A percentile compares a stretch with the other conserved stretches of the same genome.
Conservation (phyloP, 2,888 invertebrate species). For the Selenia dentaria region DNA sequence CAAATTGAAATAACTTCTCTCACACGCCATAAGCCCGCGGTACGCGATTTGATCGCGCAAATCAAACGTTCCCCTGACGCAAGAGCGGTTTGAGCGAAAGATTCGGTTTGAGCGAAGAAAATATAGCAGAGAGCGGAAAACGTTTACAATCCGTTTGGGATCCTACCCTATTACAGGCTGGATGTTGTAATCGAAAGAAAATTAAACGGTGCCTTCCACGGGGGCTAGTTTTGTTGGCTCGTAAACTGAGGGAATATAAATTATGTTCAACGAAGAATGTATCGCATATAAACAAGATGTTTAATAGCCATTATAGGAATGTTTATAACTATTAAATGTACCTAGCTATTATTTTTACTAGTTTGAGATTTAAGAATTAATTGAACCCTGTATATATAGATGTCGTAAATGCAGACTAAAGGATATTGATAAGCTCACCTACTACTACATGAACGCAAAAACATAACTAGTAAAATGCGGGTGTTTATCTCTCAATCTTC, state of each 20-base stretch:
- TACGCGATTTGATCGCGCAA: conserved; percentile 59
- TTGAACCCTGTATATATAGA: no score
- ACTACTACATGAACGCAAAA: no score
- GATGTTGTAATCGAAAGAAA: conserved; percentile 36
- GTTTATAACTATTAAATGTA: no score
- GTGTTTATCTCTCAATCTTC: no score
- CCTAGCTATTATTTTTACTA: no score
- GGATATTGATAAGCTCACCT: no score
- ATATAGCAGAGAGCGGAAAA: conserved; percentile 60
- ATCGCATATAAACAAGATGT: conserved; percentile 3
- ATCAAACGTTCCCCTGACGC: conserved; percentile 72
- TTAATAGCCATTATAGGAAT: no score
- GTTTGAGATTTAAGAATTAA: no score
- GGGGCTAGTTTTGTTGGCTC: conserved; percentile 29
- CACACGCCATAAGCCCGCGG: conserved; percentile 46
- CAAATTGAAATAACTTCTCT: no score
- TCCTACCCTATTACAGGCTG: conserved; percentile 34
- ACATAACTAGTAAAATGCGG: no score
- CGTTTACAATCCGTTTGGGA: conserved; percentile 68
- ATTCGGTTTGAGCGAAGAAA: conserved; percentile 52
- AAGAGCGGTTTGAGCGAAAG: conserved; percentile 40
- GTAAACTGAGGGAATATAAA: conserved; percentile 24
- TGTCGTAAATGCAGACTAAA: no score
- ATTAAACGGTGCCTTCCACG: conserved; percentile 30
- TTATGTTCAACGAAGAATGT: conserved; percentile 13